Evolutionary conservation across 2,797 vertebrate species (phyloP).

Genomic region (Leptoclinus maculatus): DNA sequence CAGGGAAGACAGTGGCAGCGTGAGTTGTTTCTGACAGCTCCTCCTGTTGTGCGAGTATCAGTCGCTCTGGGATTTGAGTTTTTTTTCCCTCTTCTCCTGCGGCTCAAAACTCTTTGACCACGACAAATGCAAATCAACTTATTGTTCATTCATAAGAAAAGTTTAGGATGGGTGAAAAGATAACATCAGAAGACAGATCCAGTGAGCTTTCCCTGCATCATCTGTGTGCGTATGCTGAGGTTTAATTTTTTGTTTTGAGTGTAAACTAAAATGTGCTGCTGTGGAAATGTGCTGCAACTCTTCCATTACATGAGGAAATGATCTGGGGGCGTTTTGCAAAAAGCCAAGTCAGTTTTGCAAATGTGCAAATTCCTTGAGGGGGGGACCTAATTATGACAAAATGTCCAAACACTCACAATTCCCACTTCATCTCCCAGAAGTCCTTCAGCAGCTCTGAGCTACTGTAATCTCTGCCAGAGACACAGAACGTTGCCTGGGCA

Average conservation of each 20-base stretch:
- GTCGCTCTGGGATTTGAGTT: conserved; percentile 54
- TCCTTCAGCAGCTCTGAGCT: conserved; percentile 63
- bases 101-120: conserved; percentile 39
- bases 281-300: conserved; percentile 30
- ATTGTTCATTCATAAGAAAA: conserved; percentile 43
- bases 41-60: conserved; percentile 66
- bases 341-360: conserved; percentile 53
- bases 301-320: conserved; percentile 46
- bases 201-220: conserved; percentile 12
- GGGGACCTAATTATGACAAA: conserved; percentile 71
- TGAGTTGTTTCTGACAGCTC: conserved; percentile 77
- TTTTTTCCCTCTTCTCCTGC: conserved; percentile 15
- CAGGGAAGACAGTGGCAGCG: conserved; percentile 65
- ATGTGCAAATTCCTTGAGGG: conserved; percentile 59
- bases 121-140: conserved; percentile 53
- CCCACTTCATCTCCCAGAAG: conserved; percentile 60
- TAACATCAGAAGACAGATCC: background rate
- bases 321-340: conserved; percentile 44
- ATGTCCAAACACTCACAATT: conserved; percentile 69
- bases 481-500: conserved; percentile 70
- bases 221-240: background rate
- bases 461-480: conserved; percentile 68
- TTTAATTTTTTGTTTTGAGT: conserved; percentile 30
- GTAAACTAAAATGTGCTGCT: conserved; percentile 35
- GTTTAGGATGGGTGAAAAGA: conserved; percentile 21